A percentile compares a stretch with the other conserved stretches of the same genome.
Evolutionary conservation across 2,113 vertebrate genomes (phyloP).

Genomic region (Pseudopipra pipra): DNA sequence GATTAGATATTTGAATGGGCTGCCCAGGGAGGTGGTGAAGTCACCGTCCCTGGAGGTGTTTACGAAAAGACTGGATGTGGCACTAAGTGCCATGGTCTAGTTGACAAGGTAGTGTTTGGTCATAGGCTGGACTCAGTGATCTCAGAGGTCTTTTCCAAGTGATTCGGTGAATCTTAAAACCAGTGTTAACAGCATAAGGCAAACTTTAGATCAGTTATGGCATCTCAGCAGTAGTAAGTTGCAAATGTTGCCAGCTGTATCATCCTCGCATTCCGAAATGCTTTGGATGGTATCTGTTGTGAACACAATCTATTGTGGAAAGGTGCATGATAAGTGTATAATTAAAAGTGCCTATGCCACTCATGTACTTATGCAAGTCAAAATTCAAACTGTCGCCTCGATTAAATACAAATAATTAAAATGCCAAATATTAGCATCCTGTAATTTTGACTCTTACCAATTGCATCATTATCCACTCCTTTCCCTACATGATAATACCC

Average conservation of each 20-base stretch:
- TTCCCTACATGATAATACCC: neutral
- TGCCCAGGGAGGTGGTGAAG: neutral
- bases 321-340: neutral
- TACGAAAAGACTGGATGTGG: neutral
- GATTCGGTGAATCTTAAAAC: neutral
- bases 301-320: neutral
- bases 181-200: neutral
- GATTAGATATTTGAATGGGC: neutral
- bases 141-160: neutral
- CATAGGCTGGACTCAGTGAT: neutral
- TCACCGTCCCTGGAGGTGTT: accelerated
- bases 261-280: neutral
- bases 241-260: neutral
- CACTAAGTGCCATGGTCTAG: neutral
- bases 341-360: neutral
- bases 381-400: neutral
- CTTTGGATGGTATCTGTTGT: neutral
- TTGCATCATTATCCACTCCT: neutral
- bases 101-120: neutral
- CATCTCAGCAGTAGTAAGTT: neutral
- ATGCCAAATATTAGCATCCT: neutral
- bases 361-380: neutral
- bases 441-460: neutral
- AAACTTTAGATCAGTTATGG: neutral
- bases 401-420: slow-evolving; percentile 18